phyloP scores from a whole-genome alignment of 2,888 invertebrate species.

The Ophion ellenae region DNA sequence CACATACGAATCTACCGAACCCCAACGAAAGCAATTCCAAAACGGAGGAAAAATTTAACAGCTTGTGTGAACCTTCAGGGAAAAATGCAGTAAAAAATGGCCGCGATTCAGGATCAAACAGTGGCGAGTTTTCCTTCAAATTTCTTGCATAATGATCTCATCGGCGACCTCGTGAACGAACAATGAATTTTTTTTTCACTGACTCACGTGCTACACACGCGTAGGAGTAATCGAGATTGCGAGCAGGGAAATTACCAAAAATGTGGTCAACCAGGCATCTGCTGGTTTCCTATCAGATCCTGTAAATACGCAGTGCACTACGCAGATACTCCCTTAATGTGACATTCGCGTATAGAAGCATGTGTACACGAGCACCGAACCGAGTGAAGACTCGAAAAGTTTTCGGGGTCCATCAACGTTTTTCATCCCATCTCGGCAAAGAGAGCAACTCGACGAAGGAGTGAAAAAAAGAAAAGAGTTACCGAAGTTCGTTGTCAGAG shows the following conservation, averaged over 20 bases:
- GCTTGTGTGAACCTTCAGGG: not conserved
- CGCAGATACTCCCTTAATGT: not conserved
- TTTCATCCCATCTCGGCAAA: conserved; percentile 42
- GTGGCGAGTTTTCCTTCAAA: not conserved
- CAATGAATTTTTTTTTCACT: not conserved
- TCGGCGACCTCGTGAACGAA: not conserved
- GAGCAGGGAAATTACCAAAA: not conserved
- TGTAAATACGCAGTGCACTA: not conserved
- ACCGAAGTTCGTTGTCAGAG: conserved; percentile 30
- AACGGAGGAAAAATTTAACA: too few relatives aligned
- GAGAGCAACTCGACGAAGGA: conserved; percentile 35
- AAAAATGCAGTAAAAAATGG: not conserved
- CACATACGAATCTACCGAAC: too few relatives aligned
- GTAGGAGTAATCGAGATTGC: not conserved
- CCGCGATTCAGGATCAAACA: not conserved
- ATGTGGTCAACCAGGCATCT: not conserved
- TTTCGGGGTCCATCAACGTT: conserved; percentile 58
- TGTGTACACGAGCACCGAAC: conserved; percentile 24
- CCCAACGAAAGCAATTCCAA: too few relatives aligned
- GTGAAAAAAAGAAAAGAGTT: conserved; percentile 24
- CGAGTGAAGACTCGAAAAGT: conserved; percentile 31
- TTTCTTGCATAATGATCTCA: not conserved
- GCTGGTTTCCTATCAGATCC: not conserved
- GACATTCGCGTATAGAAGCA: not conserved
- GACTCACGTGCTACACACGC: not conserved